phyloP scores from a whole-genome alignment of 2,797 vertebrate genomes.

The Furcifer pardalis region DNA sequence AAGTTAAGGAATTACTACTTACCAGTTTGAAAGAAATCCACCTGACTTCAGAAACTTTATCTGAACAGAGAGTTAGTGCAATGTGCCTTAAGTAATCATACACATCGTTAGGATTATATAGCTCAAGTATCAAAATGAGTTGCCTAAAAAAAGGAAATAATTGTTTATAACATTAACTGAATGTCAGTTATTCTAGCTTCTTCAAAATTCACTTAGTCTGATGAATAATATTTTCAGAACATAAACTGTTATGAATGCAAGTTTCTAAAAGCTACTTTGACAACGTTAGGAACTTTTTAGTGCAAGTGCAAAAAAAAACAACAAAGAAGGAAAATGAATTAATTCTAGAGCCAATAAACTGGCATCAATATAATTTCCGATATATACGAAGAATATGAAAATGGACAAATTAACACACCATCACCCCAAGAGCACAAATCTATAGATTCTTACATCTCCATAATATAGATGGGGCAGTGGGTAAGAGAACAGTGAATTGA shows the following conservation, averaged over 20 bases:
- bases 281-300: background rate
- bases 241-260: background rate
- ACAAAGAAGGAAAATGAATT: background rate
- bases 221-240: background rate
- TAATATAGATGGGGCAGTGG: background rate
- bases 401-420: background rate
- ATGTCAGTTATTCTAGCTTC: background rate
- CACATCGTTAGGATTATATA: slow-evolving; percentile 74
- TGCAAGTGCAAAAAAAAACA: background rate
- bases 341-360: background rate
- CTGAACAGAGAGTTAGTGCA: slow-evolving; percentile 77
- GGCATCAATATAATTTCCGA: background rate
- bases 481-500: background rate
- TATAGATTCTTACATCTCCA: background rate
- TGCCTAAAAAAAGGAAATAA: slow-evolving; percentile 69
- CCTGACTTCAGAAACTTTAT: slow-evolving; percentile 78
- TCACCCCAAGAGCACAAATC: background rate
- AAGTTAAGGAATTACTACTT: slow-evolving; percentile 36
- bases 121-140: slow-evolving; percentile 78
- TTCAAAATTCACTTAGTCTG: background rate
- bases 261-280: background rate
- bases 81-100: slow-evolving; percentile 74
- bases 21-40: slow-evolving; percentile 81
- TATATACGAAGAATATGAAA: background rate
- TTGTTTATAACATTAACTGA: slow-evolving; percentile 20